phyloP scores from a whole-genome alignment of 2,888 invertebrate genomes.

The Andrena marginata region DNA sequence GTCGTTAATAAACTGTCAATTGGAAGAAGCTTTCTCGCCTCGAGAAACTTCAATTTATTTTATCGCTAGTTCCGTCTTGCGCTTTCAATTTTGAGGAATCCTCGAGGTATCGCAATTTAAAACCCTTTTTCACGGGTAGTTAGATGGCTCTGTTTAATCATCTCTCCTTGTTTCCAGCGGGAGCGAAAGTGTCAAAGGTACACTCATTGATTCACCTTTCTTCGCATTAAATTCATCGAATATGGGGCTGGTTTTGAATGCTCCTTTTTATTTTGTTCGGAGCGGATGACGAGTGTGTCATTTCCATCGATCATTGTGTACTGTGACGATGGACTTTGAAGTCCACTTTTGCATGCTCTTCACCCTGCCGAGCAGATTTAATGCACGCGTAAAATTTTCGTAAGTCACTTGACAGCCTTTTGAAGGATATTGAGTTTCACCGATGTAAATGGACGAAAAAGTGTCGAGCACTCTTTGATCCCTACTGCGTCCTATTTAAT shows the following conservation, averaged over 20 bases:
- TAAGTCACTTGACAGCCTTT: not conserved
- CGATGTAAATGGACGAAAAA: not conserved
- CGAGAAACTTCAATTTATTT: conserved; percentile 23
- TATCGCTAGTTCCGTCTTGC: not conserved
- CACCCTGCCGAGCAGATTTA: not conserved
- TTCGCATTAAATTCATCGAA: not conserved
- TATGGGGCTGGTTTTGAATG: not conserved
- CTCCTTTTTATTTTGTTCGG: not conserved
- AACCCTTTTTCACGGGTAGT: not conserved
- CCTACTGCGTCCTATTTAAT: conserved; percentile 1
- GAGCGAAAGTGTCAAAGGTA: too few relatives aligned
- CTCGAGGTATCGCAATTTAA: not conserved
- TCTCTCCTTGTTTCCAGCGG: too few relatives aligned
- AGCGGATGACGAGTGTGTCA: not conserved
- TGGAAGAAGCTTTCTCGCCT: not conserved
- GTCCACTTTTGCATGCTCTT: not conserved
- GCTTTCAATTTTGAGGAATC: conserved; percentile 24
- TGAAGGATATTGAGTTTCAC: conserved; percentile 5
- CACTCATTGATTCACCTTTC: not conserved
- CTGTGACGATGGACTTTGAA: not conserved
- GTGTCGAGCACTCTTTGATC: not conserved
- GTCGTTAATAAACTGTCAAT: conserved; percentile 58
- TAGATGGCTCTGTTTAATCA: too few relatives aligned
- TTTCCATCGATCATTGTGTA: not conserved
- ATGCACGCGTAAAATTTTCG: conserved; percentile 1